phyloP scores from a whole-genome alignment of 2,888 invertebrate genomes.

The Acleris cristana region DNA sequence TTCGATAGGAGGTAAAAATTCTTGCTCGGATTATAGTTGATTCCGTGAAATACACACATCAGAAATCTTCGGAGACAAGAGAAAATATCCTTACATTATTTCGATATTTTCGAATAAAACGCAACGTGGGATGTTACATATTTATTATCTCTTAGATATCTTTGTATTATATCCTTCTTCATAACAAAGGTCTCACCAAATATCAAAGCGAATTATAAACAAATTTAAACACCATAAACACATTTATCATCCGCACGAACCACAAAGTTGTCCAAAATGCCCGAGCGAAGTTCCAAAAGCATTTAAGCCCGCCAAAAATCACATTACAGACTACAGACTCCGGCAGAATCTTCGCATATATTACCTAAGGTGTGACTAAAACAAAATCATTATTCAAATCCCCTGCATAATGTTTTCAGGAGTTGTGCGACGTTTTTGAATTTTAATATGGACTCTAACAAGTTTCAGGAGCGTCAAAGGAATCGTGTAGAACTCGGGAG shows the following conservation, averaged over 20 bases:
- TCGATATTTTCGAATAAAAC: too few relatives aligned
- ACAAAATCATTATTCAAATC: slow-evolving; percentile 84
- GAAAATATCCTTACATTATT: too few relatives aligned
- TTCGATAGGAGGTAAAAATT: too few relatives aligned
- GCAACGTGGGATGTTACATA: too few relatives aligned
- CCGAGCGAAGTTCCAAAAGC: slow-evolving; percentile 77
- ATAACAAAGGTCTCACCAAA: too few relatives aligned
- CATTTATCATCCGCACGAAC: slow-evolving; percentile 19
- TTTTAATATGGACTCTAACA: slow-evolving; percentile 83
- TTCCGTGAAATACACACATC: too few relatives aligned
- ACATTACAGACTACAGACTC: slow-evolving; percentile 63
- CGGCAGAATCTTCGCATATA: slow-evolving; percentile 74
- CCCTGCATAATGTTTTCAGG: slow-evolving; percentile 81
- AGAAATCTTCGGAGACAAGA: too few relatives aligned
- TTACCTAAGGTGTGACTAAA: slow-evolving; percentile 73
- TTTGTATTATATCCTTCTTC: too few relatives aligned
- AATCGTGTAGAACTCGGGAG: slow-evolving; percentile 66
- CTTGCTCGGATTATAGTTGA: too few relatives aligned
- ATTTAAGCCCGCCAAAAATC: slow-evolving; percentile 81
- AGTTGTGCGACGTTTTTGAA: slow-evolving; percentile 81
- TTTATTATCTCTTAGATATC: too few relatives aligned
- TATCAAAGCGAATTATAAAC: not conserved
- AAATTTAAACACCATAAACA: slow-evolving; percentile 6
- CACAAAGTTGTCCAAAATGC: slow-evolving; percentile 51
- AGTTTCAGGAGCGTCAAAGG: slow-evolving; percentile 80